A percentile compares a stretch with the other conserved stretches of the same genome.
Conservation (phyloP, 2,113 vertebrate species). For the Oryzias curvinotus region DNA sequence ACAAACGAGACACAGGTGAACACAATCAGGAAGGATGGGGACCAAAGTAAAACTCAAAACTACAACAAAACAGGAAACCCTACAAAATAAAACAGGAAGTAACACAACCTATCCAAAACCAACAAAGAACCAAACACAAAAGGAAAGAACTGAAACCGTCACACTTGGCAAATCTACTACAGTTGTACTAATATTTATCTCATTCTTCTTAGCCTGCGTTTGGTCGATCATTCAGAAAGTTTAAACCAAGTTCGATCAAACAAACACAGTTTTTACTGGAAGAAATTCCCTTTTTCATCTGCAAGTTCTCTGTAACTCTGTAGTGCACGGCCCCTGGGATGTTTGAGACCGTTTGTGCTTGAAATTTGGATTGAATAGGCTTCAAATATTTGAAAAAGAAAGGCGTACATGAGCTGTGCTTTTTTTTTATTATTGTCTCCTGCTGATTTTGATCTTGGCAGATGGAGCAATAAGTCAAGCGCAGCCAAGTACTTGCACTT, state of each 20-base stretch:
- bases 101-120: too few species aligned
- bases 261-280: too few species aligned
- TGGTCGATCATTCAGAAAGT: too few species aligned
- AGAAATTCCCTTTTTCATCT: too few species aligned
- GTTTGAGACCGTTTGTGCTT: slow-evolving; percentile 59
- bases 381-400: slow-evolving; percentile 62
- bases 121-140: too few species aligned
- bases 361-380: slow-evolving; percentile 55
- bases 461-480: slow-evolving; percentile 31
- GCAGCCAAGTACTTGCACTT: slow-evolving; percentile 11
- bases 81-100: too few species aligned
- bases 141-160: too few species aligned
- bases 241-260: too few species aligned
- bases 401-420: slow-evolving; percentile 28
- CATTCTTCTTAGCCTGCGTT: slow-evolving; percentile 24
- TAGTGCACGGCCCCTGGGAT: slow-evolving; percentile 47
- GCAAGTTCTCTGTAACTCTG: neutral
- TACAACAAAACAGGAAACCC: too few species aligned
- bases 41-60: too few species aligned
- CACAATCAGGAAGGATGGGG: too few species aligned
- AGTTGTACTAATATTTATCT: slow-evolving; percentile 34
- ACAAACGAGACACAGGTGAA: too few species aligned
- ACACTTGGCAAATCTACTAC: slow-evolving; percentile 41
- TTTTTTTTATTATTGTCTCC: slow-evolving; percentile 16
- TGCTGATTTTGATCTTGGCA: neutral